These are phyloP conservation scores for Pantherophis guttatus DNA, from an alignment of 2,113 vertebrate genomes.

Conservation along the genomic window DNA sequence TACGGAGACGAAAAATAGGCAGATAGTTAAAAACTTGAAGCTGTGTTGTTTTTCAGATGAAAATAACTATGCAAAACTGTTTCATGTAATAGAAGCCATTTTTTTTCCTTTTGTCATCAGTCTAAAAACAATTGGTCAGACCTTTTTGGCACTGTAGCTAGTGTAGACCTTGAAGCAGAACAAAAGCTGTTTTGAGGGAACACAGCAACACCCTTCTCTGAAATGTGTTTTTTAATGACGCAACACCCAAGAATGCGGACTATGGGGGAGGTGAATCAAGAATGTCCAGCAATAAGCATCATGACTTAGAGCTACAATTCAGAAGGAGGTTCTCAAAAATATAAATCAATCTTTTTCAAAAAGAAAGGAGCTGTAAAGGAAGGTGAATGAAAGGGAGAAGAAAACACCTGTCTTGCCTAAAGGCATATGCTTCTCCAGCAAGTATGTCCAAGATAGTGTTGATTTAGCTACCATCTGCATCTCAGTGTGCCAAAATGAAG, in stretches of 20 bases:
- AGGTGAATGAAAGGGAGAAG: not conserved
- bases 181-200: slow-evolving; percentile 3
- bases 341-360: not conserved
- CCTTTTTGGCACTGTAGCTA: not conserved
- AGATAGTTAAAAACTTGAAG: slow-evolving; percentile 25
- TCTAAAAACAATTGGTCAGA: slow-evolving; percentile 6
- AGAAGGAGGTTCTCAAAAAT: not conserved
- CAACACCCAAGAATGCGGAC: not conserved
- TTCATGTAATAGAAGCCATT: not conserved
- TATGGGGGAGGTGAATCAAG: not conserved
- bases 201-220: slow-evolving; percentile 1
- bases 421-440: slow-evolving; percentile 24
- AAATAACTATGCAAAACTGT: not conserved
- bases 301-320: not conserved
- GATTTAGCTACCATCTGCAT: slow-evolving; percentile 14
- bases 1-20: not conserved
- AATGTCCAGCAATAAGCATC: not conserved
- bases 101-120: not conserved
- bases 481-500: not conserved
- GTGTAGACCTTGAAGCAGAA: slow-evolving; percentile 3
- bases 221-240: not conserved
- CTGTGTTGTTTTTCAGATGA: not conserved
- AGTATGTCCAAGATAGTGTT: slow-evolving; percentile 15
- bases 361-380: slow-evolving; percentile 1
- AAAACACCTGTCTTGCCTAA: not conserved